phyloP scores from a whole-genome alignment of 2,888 invertebrate genomes.

The Noctua janthina region DNA sequence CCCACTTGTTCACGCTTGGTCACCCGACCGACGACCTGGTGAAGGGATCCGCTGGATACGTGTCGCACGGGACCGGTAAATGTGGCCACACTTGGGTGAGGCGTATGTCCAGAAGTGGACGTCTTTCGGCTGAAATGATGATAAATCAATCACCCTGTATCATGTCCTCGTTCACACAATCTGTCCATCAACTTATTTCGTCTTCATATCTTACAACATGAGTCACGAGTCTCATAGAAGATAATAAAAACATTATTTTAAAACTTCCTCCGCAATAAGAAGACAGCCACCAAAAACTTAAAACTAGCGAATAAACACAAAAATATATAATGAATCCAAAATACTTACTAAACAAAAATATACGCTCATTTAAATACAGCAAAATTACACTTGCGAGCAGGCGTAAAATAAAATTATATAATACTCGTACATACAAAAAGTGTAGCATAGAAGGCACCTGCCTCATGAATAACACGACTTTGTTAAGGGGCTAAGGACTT shows the following conservation, averaged over 20 bases:
- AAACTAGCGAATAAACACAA: conserved; percentile 35
- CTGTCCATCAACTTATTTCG: background rate
- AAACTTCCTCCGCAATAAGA: background rate
- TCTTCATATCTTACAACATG: too few relatives aligned
- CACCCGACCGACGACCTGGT: too few relatives aligned
- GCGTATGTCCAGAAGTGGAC: too few relatives aligned
- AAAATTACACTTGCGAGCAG: conserved; percentile 60
- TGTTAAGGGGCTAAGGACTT: conserved; percentile 64
- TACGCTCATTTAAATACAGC: conserved; percentile 62
- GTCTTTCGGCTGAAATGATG: too few relatives aligned
- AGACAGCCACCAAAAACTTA: background rate
- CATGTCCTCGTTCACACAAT: background rate
- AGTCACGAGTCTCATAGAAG: too few relatives aligned
- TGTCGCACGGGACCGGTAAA: too few relatives aligned
- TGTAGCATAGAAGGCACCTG: conserved; percentile 72
- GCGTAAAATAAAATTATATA: conserved; percentile 68
- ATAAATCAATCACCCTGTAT: too few relatives aligned
- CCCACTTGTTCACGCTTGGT: too few relatives aligned
- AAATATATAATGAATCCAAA: conserved; percentile 47
- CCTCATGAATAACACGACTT: conserved; percentile 70
- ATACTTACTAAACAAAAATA: conserved; percentile 57
- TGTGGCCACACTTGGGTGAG: too few relatives aligned
- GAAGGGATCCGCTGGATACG: too few relatives aligned
- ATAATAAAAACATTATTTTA: background rate
- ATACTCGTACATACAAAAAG: conserved; percentile 65